Evolutionary conservation across 2,888 invertebrate species (phyloP).

Genomic region (Tetragonula carbonaria): DNA sequence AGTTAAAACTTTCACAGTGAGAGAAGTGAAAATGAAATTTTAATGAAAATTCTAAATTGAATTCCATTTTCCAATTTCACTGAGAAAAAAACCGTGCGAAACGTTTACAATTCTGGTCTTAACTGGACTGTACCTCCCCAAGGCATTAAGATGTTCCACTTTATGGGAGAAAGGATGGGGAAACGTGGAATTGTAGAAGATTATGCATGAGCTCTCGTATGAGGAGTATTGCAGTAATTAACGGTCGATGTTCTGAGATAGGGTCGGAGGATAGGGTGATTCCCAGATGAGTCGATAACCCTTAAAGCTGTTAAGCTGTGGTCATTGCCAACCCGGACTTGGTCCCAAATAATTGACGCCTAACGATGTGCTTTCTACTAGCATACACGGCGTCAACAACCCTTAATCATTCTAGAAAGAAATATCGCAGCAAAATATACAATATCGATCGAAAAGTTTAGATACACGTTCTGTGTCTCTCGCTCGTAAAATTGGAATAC

Average conservation of each 20-base stretch:
- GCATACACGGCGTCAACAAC: neutral
- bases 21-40: too few species aligned
- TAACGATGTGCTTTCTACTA: neutral
- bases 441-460: too few species aligned
- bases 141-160: neutral
- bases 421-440: neutral
- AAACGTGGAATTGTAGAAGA: neutral
- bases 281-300: constrained; percentile 1
- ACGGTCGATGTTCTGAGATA: neutral
- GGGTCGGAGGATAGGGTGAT: neutral
- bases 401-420: neutral
- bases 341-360: neutral
- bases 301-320: neutral
- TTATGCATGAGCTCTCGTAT: neutral
- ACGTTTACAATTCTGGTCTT: too few species aligned
- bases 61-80: too few species aligned
- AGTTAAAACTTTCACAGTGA: too few species aligned
- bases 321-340: neutral
- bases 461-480: too few species aligned
- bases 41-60: too few species aligned
- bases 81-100: too few species aligned
- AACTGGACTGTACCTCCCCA: neutral
- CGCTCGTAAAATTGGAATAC: too few species aligned
- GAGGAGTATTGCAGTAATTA: neutral
- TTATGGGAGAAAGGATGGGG: neutral